These are phyloP conservation scores for Lycocerus yunnanus DNA, from an alignment of 2,888 invertebrate species.

Conservation along the genomic window DNA sequence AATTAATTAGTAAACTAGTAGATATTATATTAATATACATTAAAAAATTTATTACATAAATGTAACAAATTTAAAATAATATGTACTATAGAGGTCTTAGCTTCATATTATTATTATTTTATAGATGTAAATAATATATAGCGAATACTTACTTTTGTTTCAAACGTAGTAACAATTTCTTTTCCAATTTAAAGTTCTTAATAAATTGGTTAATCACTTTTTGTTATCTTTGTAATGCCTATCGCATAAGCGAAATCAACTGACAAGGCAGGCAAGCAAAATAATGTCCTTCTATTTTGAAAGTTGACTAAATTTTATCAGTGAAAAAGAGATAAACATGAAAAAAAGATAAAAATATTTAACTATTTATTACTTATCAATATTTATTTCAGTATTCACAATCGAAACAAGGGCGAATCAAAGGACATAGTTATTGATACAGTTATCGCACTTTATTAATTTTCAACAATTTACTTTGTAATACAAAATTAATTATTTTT, in stretches of 20 bases:
- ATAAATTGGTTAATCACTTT: not conserved
- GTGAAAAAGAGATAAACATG: not conserved
- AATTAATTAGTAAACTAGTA: too few relatives aligned
- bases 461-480: not conserved
- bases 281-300: not conserved
- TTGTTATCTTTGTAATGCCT: not conserved
- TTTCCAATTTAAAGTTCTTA: not conserved
- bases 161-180: not conserved
- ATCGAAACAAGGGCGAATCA: not conserved
- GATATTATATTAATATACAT: too few relatives aligned
- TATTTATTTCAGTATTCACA: not conserved
- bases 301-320: not conserved
- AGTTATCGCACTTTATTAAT: not conserved
- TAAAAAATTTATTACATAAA: too few relatives aligned
- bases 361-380: not conserved
- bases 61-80: too few relatives aligned
- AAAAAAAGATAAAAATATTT: not conserved
- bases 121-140: not conserved
- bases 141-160: not conserved
- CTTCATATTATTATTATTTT: not conserved
- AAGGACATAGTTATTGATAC: not conserved
- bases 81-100: too few relatives aligned
- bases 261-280: not conserved
- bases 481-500: not conserved
- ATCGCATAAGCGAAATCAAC: not conserved